phyloP scores from a whole-genome alignment of 2,888 invertebrate species.

The Cephus pulcher region DNA sequence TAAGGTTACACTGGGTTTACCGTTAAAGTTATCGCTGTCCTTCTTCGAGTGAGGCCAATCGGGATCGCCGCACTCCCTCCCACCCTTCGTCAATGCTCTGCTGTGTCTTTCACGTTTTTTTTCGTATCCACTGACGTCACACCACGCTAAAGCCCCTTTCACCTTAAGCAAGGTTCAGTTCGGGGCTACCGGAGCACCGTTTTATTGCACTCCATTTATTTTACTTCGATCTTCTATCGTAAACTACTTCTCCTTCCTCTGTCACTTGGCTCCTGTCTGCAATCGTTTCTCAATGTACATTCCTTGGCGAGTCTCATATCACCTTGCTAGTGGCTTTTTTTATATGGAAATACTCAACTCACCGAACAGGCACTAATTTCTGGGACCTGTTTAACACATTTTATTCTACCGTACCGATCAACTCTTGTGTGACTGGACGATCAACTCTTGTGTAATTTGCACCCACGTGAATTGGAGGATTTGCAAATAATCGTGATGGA shows the following conservation, averaged over 20 bases:
- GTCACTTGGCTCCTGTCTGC: background rate
- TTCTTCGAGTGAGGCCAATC: conserved; percentile 29
- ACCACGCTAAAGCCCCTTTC: conserved; percentile 43
- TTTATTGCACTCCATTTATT: background rate
- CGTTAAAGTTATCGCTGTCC: conserved; percentile 52
- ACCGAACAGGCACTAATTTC: background rate
- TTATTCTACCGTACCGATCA: background rate
- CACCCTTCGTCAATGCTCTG: background rate
- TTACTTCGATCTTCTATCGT: background rate
- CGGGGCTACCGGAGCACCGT: conserved; percentile 8
- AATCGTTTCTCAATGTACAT: background rate
- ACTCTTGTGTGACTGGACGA: background rate
- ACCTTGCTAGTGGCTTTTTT: background rate
- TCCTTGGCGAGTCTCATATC: background rate
- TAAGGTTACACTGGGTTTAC: conserved; percentile 59
- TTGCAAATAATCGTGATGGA: background rate
- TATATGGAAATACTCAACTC: background rate
- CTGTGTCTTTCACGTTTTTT: conserved; percentile 13
- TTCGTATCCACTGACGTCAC: conserved; percentile 36
- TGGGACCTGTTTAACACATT: background rate
- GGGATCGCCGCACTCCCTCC: conserved; percentile 34
- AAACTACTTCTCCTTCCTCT: background rate
- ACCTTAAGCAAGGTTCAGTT: conserved; percentile 34
- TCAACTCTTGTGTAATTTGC: background rate
- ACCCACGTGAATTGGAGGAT: background rate